These are phyloP conservation scores for Neodiprion virginianus DNA, from an alignment of 1,140 invertebrate genomes.

Conservation along the genomic window DNA sequence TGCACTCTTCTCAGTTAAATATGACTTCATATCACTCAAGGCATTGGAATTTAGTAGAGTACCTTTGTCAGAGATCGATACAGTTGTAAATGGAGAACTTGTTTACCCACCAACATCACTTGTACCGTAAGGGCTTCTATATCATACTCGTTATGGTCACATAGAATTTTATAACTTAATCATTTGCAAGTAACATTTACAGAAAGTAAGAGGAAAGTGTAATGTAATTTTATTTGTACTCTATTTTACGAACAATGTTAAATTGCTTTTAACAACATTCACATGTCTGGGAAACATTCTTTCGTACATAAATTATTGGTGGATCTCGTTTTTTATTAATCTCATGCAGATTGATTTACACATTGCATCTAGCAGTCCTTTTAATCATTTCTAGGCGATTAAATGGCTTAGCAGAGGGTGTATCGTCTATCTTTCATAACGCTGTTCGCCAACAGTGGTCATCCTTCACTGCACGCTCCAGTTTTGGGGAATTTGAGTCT, in stretches of 20 bases:
- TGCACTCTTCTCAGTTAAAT: conserved; percentile 77
- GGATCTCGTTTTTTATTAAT: not conserved
- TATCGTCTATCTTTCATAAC: conserved; percentile 72
- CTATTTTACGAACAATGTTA: not conserved
- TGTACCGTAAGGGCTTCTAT: conserved; percentile 75
- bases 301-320: conserved; percentile 6
- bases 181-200: too few species aligned
- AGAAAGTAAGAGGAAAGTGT: too few species aligned
- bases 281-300: not conserved
- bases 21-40: conserved; percentile 83
- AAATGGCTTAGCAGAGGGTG: conserved; percentile 74
- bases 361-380: not conserved
- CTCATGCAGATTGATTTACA: not conserved
- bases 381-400: conserved; percentile 63
- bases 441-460: conserved; percentile 69
- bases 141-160: too few species aligned
- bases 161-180: too few species aligned
- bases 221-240: conserved; percentile 18
- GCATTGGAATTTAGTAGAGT: conserved; percentile 73
- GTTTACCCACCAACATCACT: conserved; percentile 80
- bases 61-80: conserved; percentile 71
- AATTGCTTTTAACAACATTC: not conserved
- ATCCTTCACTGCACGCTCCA: conserved; percentile 59
- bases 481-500: conserved; percentile 69
- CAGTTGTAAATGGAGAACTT: conserved; percentile 76